Base-by-base conservation (phyloP, 2,888 invertebrate species). In the Eugnorisma glareosa region DNA sequence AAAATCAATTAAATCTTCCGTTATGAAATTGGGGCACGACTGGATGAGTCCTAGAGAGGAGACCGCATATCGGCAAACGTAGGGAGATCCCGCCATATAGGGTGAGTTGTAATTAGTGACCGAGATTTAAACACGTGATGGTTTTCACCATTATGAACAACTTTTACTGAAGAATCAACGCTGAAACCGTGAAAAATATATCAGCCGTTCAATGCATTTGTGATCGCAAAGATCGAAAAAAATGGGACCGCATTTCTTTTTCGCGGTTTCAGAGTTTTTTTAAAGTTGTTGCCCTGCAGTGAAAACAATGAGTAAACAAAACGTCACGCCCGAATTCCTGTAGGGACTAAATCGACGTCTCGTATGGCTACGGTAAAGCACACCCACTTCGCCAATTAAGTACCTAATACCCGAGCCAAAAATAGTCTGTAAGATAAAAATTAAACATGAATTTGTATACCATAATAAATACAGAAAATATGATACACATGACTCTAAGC, bases 401-500 rank as follows among this genome's bases (percentile, higher is more conserved):
- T 4, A n/a, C n/a, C n/a, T n/a, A n/a, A 54, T n/a, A 13, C 54
- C 5, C 11, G 11, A n/a, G n/a, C n/a, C n/a, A n/a, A n/a, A 48
- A 48, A n/a, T 8, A 57, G 28, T 57, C n/a, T n/a, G 18, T 6
- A 31, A 57, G 18, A 59, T 28, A 31, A 31, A 31, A 31, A 31
- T 59, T 7, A 18, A 61, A 35, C 61, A 28, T 28, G 15, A 57
- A 28, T 10, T 11, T 54, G 6, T 40, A 40, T 15, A 18, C 18
- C 7, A 35, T 35, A 35, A 31, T 51, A 45, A 64, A 40, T 28
- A 73, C 40, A 48, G 13, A 0, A 75, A 81, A 66, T 59, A 66
- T 57, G 31, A 57, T 10, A 67, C 43, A 51, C 8, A 45, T 57
- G 82, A 37, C 43, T 45, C 4, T 18, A 77, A 73, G 37, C 43